Evolutionary conservation across 2,113 vertebrate species (phyloP).

Genomic region (Ctenodactylus gundi): DNA sequence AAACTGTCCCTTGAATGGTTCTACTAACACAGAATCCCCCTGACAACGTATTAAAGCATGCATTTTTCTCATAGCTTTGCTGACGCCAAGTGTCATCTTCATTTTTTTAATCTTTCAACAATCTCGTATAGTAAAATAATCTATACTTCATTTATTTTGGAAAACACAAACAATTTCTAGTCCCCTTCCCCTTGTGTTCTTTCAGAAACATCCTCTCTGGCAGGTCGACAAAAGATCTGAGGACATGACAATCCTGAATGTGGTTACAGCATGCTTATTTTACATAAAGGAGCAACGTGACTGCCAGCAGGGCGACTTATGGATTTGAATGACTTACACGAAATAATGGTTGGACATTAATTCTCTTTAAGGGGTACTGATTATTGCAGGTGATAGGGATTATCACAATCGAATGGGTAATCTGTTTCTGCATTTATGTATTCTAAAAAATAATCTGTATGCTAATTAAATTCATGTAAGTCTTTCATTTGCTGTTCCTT

Average conservation of each 20-base stretch:
- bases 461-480: background rate
- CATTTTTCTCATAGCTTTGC: background rate
- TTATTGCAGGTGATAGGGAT: background rate
- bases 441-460: background rate
- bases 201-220: background rate
- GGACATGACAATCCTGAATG: background rate
- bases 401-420: background rate
- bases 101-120: background rate
- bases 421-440: background rate
- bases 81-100: background rate
- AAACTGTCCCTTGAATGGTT: background rate
- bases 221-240: background rate
- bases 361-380: background rate
- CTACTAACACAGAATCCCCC: background rate
- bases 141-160: background rate
- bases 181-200: background rate
- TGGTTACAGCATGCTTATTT: background rate
- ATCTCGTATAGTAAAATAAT: background rate
- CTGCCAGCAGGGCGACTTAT: background rate
- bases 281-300: background rate
- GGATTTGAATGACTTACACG: background rate
- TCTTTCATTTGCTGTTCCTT: background rate
- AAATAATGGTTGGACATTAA: background rate
- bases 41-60: background rate
- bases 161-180: background rate